These are phyloP conservation scores for Orchestia grillus DNA, from an alignment of 1,140 invertebrate species.

Conservation along the genomic window DNA sequence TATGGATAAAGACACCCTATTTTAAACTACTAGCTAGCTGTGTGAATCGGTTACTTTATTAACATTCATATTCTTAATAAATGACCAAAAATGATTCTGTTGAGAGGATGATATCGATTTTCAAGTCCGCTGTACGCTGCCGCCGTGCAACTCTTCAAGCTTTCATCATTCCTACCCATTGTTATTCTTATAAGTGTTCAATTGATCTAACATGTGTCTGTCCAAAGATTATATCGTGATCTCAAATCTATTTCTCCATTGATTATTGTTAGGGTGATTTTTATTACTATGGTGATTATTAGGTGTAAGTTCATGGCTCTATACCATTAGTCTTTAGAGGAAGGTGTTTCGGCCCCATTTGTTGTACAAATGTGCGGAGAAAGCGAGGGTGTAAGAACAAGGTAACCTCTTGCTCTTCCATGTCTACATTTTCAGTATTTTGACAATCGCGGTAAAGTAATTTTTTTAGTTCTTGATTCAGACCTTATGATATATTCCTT, in stretches of 20 bases:
- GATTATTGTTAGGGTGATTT: constrained; percentile 31
- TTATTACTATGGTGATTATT: constrained; percentile 28
- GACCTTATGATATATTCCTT: neutral
- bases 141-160: neutral
- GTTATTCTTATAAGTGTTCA: constrained; percentile 48
- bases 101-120: neutral
- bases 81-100: neutral
- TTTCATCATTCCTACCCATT: constrained; percentile 31
- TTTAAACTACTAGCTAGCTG: neutral
- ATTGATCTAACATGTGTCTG: constrained; percentile 51
- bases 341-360: neutral
- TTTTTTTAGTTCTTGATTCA: neutral
- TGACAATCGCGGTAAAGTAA: neutral
- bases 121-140: neutral
- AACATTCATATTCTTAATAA: neutral
- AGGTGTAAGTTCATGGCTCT: constrained; percentile 22
- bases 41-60: neutral
- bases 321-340: constrained; percentile 12
- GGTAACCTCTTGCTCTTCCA: neutral
- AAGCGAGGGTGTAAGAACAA: neutral
- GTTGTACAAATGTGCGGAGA: neutral
- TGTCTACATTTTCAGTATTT: neutral
- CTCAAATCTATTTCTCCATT: constrained; percentile 51
- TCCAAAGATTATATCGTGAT: constrained; percentile 52
- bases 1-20: neutral